These are phyloP conservation scores for Hydroisotoma schaefferi DNA, from an alignment of 2,888 invertebrate species.

Conservation along the genomic window DNA sequence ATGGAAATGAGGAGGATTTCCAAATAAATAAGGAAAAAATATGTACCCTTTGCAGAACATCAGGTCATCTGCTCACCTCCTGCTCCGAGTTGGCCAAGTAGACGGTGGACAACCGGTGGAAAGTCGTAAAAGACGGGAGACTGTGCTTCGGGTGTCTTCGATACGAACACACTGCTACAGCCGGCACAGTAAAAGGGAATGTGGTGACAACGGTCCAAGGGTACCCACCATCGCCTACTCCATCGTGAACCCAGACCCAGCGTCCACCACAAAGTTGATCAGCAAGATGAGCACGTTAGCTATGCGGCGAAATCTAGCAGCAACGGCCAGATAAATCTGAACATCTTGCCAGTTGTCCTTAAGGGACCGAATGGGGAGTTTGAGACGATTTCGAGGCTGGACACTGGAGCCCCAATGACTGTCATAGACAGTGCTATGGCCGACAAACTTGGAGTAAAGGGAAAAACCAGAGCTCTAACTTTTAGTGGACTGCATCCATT, in stretches of 20 bases:
- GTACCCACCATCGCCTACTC: not conserved
- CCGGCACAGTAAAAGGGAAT: not conserved
- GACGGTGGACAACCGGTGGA: not conserved
- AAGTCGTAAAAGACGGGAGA: not conserved
- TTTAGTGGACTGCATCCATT: not conserved
- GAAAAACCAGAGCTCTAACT: not conserved
- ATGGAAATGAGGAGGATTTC: no score
- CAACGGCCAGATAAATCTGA: not conserved
- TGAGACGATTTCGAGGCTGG: slow-evolving; percentile 14
- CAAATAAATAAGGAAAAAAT: no score
- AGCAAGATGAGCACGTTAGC: not conserved
- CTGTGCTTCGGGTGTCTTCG: not conserved
- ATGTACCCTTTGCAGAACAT: no score
- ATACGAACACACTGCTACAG: not conserved
- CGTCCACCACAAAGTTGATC: no score
- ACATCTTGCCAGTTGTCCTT: slow-evolving; percentile 15
- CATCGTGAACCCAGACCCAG: no score
- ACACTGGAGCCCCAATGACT: slow-evolving; percentile 17
- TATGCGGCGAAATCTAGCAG: not conserved
- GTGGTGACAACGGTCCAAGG: not conserved
- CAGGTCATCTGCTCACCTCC: no score
- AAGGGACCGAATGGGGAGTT: slow-evolving; percentile 12
- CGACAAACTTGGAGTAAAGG: slow-evolving; percentile 6
- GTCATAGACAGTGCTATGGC: slow-evolving; percentile 14
- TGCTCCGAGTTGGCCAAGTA: no score